Percentiles rank a stretch among this genome's conserved stretches.
Evolutionary conservation across 2,797 vertebrate genomes (phyloP).

Genomic region (Scolopax rusticola): DNA sequence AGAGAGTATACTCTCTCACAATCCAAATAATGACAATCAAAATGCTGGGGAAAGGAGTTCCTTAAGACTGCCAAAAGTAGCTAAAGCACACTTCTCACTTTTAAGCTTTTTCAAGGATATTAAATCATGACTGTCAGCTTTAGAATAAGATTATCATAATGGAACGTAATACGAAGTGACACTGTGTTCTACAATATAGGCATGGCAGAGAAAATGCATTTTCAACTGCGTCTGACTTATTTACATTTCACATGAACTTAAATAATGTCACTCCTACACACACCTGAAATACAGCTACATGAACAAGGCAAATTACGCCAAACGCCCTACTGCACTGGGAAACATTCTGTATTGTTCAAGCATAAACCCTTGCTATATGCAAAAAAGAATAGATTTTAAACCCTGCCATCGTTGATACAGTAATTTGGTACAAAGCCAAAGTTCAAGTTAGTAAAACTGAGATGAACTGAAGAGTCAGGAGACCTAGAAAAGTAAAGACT

Average conservation of each 20-base stretch:
- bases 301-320: not conserved
- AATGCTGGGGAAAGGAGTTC: not conserved
- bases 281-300: not conserved
- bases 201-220: slow-evolving; percentile 36
- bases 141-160: slow-evolving; percentile 66
- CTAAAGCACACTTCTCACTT: slow-evolving; percentile 33
- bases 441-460: not conserved
- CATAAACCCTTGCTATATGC: not conserved
- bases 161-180: slow-evolving; percentile 43
- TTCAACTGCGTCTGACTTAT: slow-evolving; percentile 54
- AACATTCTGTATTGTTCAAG: not conserved
- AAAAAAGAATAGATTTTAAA: not conserved
- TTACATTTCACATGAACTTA: slow-evolving; percentile 70
- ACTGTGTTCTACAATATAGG: slow-evolving; percentile 55
- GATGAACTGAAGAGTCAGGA: not conserved
- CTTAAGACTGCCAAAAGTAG: slow-evolving; percentile 4
- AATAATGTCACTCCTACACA: slow-evolving; percentile 40
- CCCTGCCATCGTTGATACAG: not conserved
- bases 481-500: not conserved
- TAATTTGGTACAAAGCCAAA: not conserved
- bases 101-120: slow-evolving; percentile 2
- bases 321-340: not conserved
- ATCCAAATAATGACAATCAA: not conserved
- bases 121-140: slow-evolving; percentile 56
- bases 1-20: not conserved